phyloP scores from a whole-genome alignment of 2,113 vertebrate species.

The Aphelocoma coerulescens region DNA sequence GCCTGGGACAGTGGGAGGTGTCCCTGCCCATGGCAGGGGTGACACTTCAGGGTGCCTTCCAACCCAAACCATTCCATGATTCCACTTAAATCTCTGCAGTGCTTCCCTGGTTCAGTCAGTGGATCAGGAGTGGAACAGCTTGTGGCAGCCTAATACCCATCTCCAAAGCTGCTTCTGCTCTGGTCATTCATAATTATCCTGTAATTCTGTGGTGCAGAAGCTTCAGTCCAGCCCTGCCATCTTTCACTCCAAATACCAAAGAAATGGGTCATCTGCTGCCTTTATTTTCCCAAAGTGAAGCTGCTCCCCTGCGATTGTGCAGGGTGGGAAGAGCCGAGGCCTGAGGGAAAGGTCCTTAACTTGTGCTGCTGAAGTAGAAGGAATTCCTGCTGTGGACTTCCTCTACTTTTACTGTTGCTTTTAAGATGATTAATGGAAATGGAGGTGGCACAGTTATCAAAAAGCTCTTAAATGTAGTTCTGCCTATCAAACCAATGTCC shows the following conservation, averaged over 20 bases:
- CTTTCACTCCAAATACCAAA: not conserved
- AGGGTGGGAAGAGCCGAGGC: not conserved
- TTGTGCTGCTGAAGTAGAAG: not conserved
- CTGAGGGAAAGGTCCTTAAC: not conserved
- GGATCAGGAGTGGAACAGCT: not conserved
- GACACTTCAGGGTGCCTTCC: not conserved
- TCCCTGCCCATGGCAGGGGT: not conserved
- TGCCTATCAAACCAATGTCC: not conserved
- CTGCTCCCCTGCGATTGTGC: not conserved
- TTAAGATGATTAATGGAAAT: not conserved
- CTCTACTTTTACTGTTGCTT: not conserved
- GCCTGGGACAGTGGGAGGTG: accelerated
- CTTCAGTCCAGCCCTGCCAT: not conserved
- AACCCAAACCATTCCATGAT: not conserved
- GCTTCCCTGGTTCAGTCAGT: not conserved
- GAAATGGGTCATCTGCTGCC: not conserved
- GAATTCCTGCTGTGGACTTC: not conserved
- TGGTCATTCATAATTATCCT: accelerated
- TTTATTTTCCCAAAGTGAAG: not conserved
- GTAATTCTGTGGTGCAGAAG: not conserved
- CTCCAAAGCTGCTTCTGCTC: not conserved
- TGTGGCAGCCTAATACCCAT: not conserved
- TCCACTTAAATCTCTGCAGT: not conserved
- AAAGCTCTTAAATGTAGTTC: not conserved
- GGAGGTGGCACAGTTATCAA: not conserved